Conservation (phyloP, 2,888 invertebrate genomes). For the Gandaritis pyraliata region DNA sequence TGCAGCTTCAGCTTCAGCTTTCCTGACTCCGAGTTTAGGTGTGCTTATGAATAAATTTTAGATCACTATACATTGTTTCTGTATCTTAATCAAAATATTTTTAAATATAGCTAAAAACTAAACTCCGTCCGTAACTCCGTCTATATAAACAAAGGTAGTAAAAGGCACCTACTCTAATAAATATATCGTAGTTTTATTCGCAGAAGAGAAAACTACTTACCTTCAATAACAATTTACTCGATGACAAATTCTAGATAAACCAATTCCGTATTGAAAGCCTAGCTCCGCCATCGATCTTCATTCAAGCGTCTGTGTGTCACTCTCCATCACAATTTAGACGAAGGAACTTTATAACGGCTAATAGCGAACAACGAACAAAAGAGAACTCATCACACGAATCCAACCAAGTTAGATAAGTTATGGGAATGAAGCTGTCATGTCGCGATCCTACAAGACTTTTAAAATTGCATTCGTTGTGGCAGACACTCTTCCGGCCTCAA, state of each 20-base stretch:
- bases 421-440: conserved; percentile 21
- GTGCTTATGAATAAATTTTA: not conserved
- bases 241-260: conserved; percentile 21
- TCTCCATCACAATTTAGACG: conserved; percentile 25
- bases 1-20: conserved; percentile 4
- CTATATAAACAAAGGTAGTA: no score
- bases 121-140: no score
- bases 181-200: conserved; percentile 9
- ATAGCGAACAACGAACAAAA: conserved; percentile 7
- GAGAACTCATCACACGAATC: conserved; percentile 10
- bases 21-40: conserved; percentile 1
- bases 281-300: conserved; percentile 25
- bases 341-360: conserved; percentile 18
- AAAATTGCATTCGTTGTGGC: conserved; percentile 34
- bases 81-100: no score
- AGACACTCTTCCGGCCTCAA: conserved; percentile 29
- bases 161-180: not conserved
- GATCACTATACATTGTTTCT: not conserved
- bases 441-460: conserved; percentile 26
- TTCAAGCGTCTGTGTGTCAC: conserved; percentile 16
- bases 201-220: conserved; percentile 1
- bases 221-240: conserved; percentile 14
- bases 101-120: no score
- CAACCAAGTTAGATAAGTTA: conserved; percentile 29
- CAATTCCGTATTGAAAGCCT: conserved; percentile 17